Conservation (phyloP, 2,113 vertebrate species). For the Hystrix brachyura region DNA sequence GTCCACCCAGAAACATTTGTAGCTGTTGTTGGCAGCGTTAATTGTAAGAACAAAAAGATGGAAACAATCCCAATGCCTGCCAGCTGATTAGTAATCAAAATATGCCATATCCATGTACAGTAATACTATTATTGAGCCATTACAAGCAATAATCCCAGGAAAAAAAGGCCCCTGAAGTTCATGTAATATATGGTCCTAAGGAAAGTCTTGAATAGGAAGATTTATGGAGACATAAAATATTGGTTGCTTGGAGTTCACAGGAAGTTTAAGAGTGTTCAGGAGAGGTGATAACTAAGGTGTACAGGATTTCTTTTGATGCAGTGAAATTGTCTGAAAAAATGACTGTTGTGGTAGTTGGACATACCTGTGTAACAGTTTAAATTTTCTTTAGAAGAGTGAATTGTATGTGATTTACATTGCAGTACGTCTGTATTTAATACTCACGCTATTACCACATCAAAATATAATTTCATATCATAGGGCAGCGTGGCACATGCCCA, state of each 20-base stretch:
- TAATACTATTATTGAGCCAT: neutral
- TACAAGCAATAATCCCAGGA: too few species aligned
- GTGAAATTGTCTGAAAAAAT: neutral
- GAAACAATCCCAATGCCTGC: too few species aligned
- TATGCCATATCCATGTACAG: neutral
- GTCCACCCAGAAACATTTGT: too few species aligned
- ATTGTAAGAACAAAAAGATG: too few species aligned
- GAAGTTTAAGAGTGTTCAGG: neutral
- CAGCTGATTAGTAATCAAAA: too few species aligned
- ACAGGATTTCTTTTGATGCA: neutral
- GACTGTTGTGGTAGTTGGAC: neutral
- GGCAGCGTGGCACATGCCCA: neutral
- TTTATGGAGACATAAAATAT: neutral
- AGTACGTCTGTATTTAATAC: neutral
- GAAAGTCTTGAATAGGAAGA: neutral
- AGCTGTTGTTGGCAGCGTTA: too few species aligned
- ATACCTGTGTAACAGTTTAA: neutral
- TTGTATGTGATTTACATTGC: neutral
- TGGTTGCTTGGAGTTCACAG: neutral
- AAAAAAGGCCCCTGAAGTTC: neutral
- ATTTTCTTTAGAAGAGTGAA: neutral
- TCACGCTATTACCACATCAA: neutral
- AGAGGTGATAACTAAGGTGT: neutral
- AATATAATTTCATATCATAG: neutral
- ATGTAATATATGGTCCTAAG: neutral